These are phyloP conservation scores for Meloidogyne chitwoodi DNA, from an alignment of 1,140 invertebrate species.

Conservation along the genomic window DNA sequence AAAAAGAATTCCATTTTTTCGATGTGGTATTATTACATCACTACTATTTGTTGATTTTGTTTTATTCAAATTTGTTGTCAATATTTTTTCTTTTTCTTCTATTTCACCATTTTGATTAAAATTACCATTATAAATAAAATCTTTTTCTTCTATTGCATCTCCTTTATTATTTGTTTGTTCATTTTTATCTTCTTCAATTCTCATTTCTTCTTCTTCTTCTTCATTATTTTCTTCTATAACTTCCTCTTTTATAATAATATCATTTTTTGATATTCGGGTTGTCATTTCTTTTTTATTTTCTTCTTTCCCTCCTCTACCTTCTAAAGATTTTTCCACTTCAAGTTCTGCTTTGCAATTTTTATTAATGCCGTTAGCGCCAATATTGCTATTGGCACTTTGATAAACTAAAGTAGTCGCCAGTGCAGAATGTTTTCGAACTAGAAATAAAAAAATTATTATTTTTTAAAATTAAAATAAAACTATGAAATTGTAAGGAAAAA, in stretches of 20 bases:
- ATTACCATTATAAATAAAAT: background rate
- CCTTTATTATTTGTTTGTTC: no score
- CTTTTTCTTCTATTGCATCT: no score
- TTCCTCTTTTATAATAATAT: background rate
- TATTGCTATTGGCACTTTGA: background rate
- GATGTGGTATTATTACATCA: background rate
- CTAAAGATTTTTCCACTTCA: background rate
- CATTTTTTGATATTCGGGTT: background rate
- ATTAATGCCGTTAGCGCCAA: background rate
- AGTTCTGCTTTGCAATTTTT: background rate
- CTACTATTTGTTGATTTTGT: background rate
- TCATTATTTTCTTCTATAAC: background rate
- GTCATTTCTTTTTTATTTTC: background rate
- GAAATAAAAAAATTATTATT: background rate
- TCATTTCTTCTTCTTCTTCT: background rate
- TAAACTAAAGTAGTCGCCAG: background rate
- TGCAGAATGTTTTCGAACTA: background rate
- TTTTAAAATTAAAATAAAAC: no score
- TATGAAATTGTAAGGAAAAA: no score
- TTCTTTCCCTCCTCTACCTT: background rate
- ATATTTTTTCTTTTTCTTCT: background rate
- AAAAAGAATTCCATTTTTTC: constrained; percentile 47
- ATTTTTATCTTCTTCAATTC: background rate
- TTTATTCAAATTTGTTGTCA: background rate
- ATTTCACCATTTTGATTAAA: background rate